These are phyloP conservation scores for Cacoxenus indagator DNA, from an alignment of 2,888 invertebrate species.

Conservation along the genomic window DNA sequence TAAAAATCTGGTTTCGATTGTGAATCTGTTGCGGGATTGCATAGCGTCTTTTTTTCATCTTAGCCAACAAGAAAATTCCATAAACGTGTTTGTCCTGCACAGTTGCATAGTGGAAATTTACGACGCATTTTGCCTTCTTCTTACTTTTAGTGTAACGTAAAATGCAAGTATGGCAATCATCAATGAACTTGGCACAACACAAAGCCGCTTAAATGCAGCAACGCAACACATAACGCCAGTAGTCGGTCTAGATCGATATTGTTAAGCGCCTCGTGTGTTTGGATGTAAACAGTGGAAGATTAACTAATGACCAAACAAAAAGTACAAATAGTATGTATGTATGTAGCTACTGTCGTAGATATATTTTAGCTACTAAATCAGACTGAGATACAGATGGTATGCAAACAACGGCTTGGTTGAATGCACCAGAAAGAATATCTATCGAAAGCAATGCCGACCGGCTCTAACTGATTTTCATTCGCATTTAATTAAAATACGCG, in stretches of 20 bases:
- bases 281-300: slow-evolving; percentile 1
- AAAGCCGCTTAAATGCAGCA: slow-evolving; percentile 15
- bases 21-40: neutral
- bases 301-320: slow-evolving; percentile 11
- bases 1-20: neutral
- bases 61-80: no score
- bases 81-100: neutral
- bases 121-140: neutral
- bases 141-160: neutral
- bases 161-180: neutral
- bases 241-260: slow-evolving; percentile 1
- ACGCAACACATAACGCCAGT: neutral
- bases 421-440: neutral
- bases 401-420: slow-evolving; percentile 1
- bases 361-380: neutral
- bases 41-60: neutral
- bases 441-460: no score
- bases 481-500: slow-evolving; percentile 2
- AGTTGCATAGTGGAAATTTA: neutral
- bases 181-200: slow-evolving; percentile 14
- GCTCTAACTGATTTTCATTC: slow-evolving; percentile 10
- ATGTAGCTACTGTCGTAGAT: neutral
- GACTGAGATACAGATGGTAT: neutral
- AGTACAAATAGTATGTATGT: neutral
- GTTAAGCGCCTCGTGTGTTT: neutral